phyloP scores from a whole-genome alignment of 2,113 vertebrate species.

The Rostratula benghalensis region DNA sequence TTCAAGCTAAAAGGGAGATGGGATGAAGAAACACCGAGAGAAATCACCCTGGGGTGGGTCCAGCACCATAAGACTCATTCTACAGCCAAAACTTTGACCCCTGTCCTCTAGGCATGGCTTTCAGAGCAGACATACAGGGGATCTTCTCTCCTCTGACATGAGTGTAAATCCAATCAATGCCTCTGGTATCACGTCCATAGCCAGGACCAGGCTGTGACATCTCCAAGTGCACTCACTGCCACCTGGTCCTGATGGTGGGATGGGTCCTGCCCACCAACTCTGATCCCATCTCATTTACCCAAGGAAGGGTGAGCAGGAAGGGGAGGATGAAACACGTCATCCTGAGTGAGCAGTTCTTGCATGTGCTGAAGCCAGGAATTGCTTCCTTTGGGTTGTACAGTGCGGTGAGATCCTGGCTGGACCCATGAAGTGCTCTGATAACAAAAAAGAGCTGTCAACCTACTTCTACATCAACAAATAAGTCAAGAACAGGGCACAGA shows the following conservation, averaged over 20 bases:
- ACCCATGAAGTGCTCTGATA: not conserved
- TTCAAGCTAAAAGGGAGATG: not conserved
- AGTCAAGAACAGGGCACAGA: not conserved
- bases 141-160: not conserved
- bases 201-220: rapidly evolving
- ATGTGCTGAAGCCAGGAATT: not conserved
- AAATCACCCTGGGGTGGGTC: not conserved
- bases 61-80: not conserved
- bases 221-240: not conserved
- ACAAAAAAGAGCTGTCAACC: not conserved
- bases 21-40: not conserved
- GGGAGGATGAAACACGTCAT: rapidly evolving
- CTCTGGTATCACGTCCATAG: not conserved
- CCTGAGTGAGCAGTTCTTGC: not conserved
- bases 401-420: too few relatives aligned
- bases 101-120: not conserved
- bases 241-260: not conserved
- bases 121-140: not conserved
- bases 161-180: not conserved
- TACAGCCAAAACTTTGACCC: not conserved
- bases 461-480: not conserved
- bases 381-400: not conserved
- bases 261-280: not conserved
- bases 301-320: not conserved
- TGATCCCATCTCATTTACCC: not conserved